A percentile compares a stretch with the other conserved stretches of the same genome.
Evolutionary conservation across 1,140 invertebrate genomes (phyloP).

Genomic region (Potamilus streckersoni): DNA sequence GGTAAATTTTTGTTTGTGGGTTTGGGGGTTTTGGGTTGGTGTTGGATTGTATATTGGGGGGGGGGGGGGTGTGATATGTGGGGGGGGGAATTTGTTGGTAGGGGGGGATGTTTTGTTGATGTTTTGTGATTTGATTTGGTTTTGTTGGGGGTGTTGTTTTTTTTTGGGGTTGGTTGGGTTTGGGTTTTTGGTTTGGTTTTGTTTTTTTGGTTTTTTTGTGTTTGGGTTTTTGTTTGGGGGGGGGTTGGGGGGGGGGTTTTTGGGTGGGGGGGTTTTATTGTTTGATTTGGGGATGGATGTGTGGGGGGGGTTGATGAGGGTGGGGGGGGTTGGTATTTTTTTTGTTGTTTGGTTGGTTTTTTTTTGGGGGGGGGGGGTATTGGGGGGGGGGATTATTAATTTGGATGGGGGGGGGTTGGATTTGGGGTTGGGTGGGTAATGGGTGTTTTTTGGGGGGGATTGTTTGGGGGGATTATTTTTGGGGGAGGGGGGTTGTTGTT

Average conservation of each 20-base stretch:
- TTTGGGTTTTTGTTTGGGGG: neutral
- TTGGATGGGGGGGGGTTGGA: neutral
- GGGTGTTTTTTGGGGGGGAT: too few relatives aligned
- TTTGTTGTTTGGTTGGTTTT: too few relatives aligned
- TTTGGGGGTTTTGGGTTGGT: neutral
- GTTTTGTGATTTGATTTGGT: neutral
- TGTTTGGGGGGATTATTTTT: too few relatives aligned
- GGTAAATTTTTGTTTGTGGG: neutral
- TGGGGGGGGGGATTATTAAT: neutral
- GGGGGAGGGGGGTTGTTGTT: too few relatives aligned
- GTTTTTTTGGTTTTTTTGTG: neutral
- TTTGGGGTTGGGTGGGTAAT: neutral
- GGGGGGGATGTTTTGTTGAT: neutral
- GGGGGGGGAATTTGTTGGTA: neutral
- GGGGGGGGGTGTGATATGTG: neutral
- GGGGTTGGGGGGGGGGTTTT: neutral
- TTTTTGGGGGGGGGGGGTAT: too few relatives aligned
- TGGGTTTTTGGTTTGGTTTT: neutral
- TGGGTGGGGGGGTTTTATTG: neutral
- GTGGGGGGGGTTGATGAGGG: neutral
- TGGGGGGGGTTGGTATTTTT: neutral
- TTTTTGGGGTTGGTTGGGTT: neutral
- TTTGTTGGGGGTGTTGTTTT: neutral
- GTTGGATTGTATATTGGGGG: neutral
- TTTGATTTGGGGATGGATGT: neutral